Base-by-base conservation (phyloP, 2,888 invertebrate genomes). In the Brenthis daphne region DNA sequence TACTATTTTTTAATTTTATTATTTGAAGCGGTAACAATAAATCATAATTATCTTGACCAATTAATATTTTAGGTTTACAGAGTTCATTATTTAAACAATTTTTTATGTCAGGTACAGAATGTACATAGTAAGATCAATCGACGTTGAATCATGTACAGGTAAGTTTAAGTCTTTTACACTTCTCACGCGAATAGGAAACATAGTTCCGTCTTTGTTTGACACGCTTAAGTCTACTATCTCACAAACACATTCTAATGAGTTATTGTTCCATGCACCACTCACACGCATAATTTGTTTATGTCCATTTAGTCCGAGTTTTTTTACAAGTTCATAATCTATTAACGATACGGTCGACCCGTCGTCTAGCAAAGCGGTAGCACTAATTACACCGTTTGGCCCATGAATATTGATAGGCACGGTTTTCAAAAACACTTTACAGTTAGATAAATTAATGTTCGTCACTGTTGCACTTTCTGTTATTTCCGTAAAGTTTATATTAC, bases 21-120 rank as follows among this genome's bases (percentile, higher is more conserved):
- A 71, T 16, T 70, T 77, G 61, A 53, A 76, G 56, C 0, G 77
- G 77, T 57, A 75, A 64, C 24, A 80, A 29, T 14, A 80, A 71
- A 58, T 78, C 14, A 54, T 75, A 77, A 72, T 80, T 79, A 64
- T 79, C 79, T 47, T 79, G 79, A 0, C 78, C 80, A 47, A 80
- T 77, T 37, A 79, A 67, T 6, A 79, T 54, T 70, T 79, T 74
- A 0, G 79, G 79, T 63, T 75, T 53, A 11, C 13, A 53, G 33
- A 53, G 73, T n/a, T 20, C 29, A 37, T 16, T 20, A 33, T 13
- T 51, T n/a, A 74, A 43, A 29, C 55, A 48, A 47, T 68, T 48
- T 69, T 50, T 67, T 11, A 74, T 56, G 56, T 72, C 70, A 43
- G 8, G 16, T 57, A 70, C 55, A 14, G 65, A 33, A 11, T 47